Evolutionary conservation across 2,888 invertebrate species (phyloP).

Genomic region (Perizoma affinitatum): DNA sequence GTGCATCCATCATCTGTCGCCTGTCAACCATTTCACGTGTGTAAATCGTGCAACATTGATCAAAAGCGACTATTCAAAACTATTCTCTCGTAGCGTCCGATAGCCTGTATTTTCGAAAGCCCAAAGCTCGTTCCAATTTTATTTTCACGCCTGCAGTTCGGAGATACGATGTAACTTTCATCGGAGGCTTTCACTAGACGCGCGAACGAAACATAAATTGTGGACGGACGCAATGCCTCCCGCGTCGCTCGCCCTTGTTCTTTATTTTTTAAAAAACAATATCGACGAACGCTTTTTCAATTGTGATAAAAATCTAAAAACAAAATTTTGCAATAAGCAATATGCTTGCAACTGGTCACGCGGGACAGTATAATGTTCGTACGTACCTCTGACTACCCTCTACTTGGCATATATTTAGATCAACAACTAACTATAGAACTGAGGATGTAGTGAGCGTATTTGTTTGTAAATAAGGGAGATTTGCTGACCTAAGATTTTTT

Average conservation of each 20-base stretch:
- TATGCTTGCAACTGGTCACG: too few relatives aligned
- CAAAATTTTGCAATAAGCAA: too few relatives aligned
- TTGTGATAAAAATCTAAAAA: too few relatives aligned
- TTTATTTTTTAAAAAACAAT: slow-evolving; percentile 29
- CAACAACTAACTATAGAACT: too few relatives aligned
- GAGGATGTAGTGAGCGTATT: too few relatives aligned
- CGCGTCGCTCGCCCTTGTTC: slow-evolving; percentile 23
- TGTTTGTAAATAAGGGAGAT: too few relatives aligned
- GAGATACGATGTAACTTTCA: slow-evolving; percentile 80
- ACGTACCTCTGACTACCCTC: too few relatives aligned
- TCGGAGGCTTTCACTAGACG: slow-evolving; percentile 71
- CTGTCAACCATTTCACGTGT: slow-evolving; percentile 31
- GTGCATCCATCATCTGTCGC: slow-evolving; percentile 31
- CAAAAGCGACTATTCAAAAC: slow-evolving; percentile 41
- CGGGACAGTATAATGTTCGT: too few relatives aligned
- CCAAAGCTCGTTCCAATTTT: slow-evolving; percentile 73
- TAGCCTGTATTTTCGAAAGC: slow-evolving; percentile 60
- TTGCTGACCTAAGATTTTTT: too few relatives aligned
- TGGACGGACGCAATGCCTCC: slow-evolving; percentile 38
- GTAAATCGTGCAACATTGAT: slow-evolving; percentile 39
- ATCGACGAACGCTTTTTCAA: too few relatives aligned
- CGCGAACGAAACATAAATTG: slow-evolving; percentile 45
- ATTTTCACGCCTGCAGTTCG: slow-evolving; percentile 78
- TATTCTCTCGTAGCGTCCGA: slow-evolving; percentile 40
- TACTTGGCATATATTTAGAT: too few relatives aligned